Evolutionary conservation across 2,888 invertebrate genomes (phyloP).

Genomic region (Linnaemya vulpina): DNA sequence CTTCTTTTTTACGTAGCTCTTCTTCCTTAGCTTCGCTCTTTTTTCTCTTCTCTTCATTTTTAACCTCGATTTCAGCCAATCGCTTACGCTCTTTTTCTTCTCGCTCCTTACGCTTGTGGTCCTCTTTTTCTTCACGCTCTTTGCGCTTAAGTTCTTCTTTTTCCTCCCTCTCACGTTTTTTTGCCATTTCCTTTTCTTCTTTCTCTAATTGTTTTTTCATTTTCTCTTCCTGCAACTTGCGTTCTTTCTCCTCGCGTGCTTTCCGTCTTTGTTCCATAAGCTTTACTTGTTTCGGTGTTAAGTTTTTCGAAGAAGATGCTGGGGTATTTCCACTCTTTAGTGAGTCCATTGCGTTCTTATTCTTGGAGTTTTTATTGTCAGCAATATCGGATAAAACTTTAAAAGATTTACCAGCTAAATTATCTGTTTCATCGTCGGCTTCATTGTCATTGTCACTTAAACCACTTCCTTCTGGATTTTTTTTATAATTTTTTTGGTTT

Average conservation of each 20-base stretch:
- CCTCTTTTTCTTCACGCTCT: conserved; percentile 84
- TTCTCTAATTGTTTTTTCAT: conserved; percentile 81
- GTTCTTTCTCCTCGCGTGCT: conserved; percentile 81
- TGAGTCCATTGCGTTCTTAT: neutral
- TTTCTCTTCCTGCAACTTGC: conserved; percentile 83
- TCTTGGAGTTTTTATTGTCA: conserved; percentile 32
- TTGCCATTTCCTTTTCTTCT: conserved; percentile 77
- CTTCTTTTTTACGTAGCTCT: conserved; percentile 81
- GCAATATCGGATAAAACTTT: conserved; percentile 40
- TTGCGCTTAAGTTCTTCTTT: conserved; percentile 83
- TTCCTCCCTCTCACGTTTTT: conserved; percentile 82
- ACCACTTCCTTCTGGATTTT: conserved; percentile 32
- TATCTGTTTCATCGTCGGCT: conserved; percentile 57
- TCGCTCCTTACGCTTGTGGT: conserved; percentile 81
- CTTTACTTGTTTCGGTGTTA: conserved; percentile 79
- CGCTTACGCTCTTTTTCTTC: conserved; percentile 82
- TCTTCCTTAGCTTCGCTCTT: conserved; percentile 79
- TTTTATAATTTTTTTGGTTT: conserved; percentile 5
- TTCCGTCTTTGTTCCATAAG: conserved; percentile 77
- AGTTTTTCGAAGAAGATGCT: conserved; percentile 57
- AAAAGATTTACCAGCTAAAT: conserved; percentile 25
- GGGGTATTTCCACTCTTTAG: conserved; percentile 15
- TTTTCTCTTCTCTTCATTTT: conserved; percentile 78
- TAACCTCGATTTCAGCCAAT: conserved; percentile 78
- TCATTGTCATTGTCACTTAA: conserved; percentile 47